phyloP scores from a whole-genome alignment of 2,888 invertebrate genomes.

The Rapana venosa region DNA sequence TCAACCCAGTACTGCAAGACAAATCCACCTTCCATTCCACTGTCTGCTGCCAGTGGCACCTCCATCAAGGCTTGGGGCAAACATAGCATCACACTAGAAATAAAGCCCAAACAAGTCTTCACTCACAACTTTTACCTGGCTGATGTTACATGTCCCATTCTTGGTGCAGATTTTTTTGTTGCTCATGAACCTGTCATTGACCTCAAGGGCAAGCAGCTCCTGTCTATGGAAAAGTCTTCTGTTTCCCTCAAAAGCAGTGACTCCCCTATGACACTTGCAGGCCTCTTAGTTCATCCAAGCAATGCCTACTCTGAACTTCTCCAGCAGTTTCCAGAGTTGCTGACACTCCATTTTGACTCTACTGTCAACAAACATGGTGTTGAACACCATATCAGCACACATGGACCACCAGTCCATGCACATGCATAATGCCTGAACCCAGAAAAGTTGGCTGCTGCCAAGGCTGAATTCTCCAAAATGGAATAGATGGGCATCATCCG shows the following conservation, averaged over 20 bases:
- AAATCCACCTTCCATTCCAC: not conserved
- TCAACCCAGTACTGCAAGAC: conserved; percentile 6
- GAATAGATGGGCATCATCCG: conserved; percentile 74
- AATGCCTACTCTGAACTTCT: conserved; percentile 27
- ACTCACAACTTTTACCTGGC: conserved; percentile 36
- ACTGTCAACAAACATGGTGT: conserved; percentile 36
- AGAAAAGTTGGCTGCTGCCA: conserved; percentile 65
- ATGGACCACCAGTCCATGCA: conserved; percentile 68
- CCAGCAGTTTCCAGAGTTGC: conserved; percentile 35
- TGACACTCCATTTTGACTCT: conserved; percentile 34
- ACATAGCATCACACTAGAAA: conserved; percentile 16
- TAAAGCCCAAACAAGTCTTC: not conserved
- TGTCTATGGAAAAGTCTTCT: conserved; percentile 24
- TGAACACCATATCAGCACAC: conserved; percentile 48
- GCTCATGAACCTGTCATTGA: conserved; percentile 33
- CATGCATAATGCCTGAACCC: conserved; percentile 72
- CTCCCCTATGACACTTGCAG: conserved; percentile 11
- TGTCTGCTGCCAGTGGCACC: conserved; percentile 30
- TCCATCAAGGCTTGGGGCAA: conserved; percentile 31
- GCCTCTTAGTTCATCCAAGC: not conserved
- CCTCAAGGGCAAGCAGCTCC: conserved; percentile 24
- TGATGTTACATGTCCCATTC: conserved; percentile 38
- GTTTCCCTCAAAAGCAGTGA: conserved; percentile 5
- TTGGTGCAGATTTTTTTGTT: conserved; percentile 28
- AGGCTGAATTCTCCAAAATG: conserved; percentile 57